Conservation (phyloP, 37 sponge, comb jelly and placozoan genomes). For the Cliona cf. orientalis region DNA sequence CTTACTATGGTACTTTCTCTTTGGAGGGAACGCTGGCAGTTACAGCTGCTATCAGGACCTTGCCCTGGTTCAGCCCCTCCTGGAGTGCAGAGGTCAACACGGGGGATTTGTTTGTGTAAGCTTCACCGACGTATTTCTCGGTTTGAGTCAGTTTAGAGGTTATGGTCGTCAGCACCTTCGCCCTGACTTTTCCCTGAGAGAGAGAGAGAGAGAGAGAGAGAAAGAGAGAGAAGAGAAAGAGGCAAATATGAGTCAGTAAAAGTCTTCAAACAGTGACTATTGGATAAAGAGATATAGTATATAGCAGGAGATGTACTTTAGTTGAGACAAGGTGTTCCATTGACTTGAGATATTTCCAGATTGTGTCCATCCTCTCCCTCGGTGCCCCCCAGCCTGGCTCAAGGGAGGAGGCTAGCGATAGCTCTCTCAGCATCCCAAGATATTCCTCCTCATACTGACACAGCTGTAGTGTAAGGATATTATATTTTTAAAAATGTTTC, state of each 20-base stretch:
- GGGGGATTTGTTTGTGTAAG: neutral
- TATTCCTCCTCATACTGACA: slow-evolving; percentile 71
- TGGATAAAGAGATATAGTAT: too few relatives aligned
- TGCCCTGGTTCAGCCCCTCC: neutral
- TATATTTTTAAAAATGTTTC: neutral
- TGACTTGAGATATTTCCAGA: slow-evolving; percentile 16
- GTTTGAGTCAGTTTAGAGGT: slow-evolving; percentile 4
- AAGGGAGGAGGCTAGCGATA: slow-evolving; percentile 33
- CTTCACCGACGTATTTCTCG: neutral
- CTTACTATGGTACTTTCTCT: slow-evolving; percentile 61
- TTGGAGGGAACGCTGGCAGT: slow-evolving; percentile 25
- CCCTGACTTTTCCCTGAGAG: slow-evolving; percentile 72
- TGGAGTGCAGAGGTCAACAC: neutral
- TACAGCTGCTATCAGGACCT: slow-evolving; percentile 49
- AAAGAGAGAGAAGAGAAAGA: neutral
- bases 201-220: neutral
- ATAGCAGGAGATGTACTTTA: too few relatives aligned
- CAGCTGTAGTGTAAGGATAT: slow-evolving; percentile 33
- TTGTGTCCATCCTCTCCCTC: slow-evolving; percentile 10
- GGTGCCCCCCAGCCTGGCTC: slow-evolving; percentile 76
- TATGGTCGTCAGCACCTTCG: slow-evolving; percentile 41
- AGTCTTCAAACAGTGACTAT: neutral
- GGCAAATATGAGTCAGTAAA: neutral
- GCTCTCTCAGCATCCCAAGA: slow-evolving; percentile 30
- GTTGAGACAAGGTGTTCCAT: slow-evolving; percentile 36